Evolutionary conservation across 2,797 vertebrate species (phyloP).

Genomic region (Telmatherina bonti): DNA sequence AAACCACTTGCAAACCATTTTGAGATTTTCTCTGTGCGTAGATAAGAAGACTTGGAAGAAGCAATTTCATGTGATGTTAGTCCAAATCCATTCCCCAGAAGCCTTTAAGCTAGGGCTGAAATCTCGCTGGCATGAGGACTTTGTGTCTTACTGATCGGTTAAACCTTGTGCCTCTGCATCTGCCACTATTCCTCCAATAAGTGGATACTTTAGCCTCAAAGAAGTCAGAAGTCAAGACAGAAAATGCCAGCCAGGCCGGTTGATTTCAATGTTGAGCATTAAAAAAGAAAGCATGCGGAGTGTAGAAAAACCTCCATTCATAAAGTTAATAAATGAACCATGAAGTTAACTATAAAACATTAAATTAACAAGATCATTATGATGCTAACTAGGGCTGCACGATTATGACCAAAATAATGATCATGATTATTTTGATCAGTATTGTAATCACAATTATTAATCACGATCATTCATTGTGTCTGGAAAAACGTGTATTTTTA

Average conservation of each 20-base stretch:
- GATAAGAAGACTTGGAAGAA: slow-evolving; percentile 84
- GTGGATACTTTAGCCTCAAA: slow-evolving; percentile 32
- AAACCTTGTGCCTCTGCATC: slow-evolving; percentile 61
- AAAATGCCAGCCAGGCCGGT: slow-evolving; percentile 32
- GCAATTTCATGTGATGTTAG: slow-evolving; percentile 84
- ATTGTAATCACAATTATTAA: too few relatives aligned
- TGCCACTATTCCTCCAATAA: slow-evolving; percentile 52
- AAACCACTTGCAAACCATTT: slow-evolving; percentile 76
- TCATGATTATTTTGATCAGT: too few relatives aligned
- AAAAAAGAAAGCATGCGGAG: not conserved
- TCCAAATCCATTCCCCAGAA: slow-evolving; percentile 78
- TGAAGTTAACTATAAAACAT: too few relatives aligned
- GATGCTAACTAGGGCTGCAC: too few relatives aligned
- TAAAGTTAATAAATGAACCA: too few relatives aligned
- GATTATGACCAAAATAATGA: too few relatives aligned
- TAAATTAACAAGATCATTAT: not conserved
- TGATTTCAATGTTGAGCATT: slow-evolving; percentile 15
- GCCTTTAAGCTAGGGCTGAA: slow-evolving; percentile 76
- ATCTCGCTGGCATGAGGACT: slow-evolving; percentile 77
- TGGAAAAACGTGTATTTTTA: too few relatives aligned
- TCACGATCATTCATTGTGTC: too few relatives aligned
- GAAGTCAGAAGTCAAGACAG: slow-evolving; percentile 39
- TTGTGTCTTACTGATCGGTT: slow-evolving; percentile 77
- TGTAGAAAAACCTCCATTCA: not conserved
- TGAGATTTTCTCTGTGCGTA: slow-evolving; percentile 65